A percentile compares a stretch with the other conserved stretches of the same genome.
Evolutionary conservation across 2,888 invertebrate genomes (phyloP).

Genomic region (Bursaphelenchus okinawaensis): DNA sequence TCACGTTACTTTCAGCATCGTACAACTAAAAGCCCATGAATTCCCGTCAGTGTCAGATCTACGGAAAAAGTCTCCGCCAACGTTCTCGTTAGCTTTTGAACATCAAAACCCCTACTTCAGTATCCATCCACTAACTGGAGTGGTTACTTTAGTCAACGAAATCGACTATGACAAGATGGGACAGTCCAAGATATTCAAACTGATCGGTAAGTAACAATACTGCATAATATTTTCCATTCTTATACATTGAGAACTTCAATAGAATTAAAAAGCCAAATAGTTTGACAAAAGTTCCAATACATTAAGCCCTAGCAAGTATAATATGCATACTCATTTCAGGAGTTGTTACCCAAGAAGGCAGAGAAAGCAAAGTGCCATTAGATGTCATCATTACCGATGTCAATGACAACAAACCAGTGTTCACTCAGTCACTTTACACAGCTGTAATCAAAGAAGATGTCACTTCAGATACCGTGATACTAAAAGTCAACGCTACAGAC

Average conservation of each 20-base stretch:
- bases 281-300: too few species aligned
- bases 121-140: slow-evolving; percentile 80
- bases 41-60: slow-evolving; percentile 63
- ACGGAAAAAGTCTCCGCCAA: slow-evolving; percentile 32
- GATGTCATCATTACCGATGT: slow-evolving; percentile 39
- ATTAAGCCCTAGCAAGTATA: not conserved
- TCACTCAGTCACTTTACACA: slow-evolving; percentile 79
- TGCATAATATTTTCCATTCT: too few species aligned
- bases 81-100: slow-evolving; percentile 20
- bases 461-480: slow-evolving; percentile 80
- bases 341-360: slow-evolving; percentile 89
- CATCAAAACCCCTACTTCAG: slow-evolving; percentile 68
- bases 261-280: not conserved
- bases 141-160: slow-evolving; percentile 88
- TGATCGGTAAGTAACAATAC: slow-evolving; percentile 65
- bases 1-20: slow-evolving; percentile 69
- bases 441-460: slow-evolving; percentile 92
- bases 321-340: slow-evolving; percentile 60
- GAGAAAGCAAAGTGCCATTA: slow-evolving; percentile 65
- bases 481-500: slow-evolving; percentile 64
- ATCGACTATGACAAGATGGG: slow-evolving; percentile 91
- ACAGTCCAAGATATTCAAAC: slow-evolving; percentile 85
- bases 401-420: slow-evolving; percentile 56
- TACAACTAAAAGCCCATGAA: slow-evolving; percentile 91
- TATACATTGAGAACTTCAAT: too few species aligned